Evolutionary conservation across 2,113 vertebrate genomes (phyloP).

Genomic region (Plestiodon gilberti): DNA sequence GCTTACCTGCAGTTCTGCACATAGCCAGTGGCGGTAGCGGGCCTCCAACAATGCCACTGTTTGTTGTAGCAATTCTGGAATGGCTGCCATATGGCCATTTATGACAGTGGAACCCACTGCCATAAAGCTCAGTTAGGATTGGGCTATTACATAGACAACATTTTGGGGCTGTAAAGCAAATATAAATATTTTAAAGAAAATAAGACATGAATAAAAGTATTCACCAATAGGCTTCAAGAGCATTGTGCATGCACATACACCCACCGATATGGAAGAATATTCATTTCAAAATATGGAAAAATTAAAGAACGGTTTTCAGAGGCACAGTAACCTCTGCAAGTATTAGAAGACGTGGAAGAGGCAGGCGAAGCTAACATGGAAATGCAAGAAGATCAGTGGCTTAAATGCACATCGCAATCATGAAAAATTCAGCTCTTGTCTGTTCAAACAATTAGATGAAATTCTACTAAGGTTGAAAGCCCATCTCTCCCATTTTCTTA

Average conservation of each 20-base stretch:
- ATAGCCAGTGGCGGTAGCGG: too few species aligned
- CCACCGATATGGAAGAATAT: too few species aligned
- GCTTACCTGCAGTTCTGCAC: too few species aligned
- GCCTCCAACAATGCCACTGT: too few species aligned
- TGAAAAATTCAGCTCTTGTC: neutral
- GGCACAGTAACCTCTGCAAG: too few species aligned
- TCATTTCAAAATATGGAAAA: neutral
- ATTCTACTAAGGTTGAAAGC: neutral
- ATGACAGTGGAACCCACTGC: too few species aligned
- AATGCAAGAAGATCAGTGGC: neutral
- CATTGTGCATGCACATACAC: neutral
- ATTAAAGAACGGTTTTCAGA: neutral
- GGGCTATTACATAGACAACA: too few species aligned
- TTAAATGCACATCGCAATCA: neutral
- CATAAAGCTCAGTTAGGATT: too few species aligned
- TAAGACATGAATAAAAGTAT: neutral
- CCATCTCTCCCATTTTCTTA: neutral
- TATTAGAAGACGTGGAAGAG: neutral
- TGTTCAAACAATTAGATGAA: neutral
- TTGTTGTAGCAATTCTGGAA: too few species aligned
- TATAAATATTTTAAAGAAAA: too few species aligned
- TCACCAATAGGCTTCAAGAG: neutral
- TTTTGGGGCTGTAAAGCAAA: too few species aligned
- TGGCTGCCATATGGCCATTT: too few species aligned
- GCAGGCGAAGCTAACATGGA: neutral